phyloP scores from a whole-genome alignment of 1,140 invertebrate species.

The Sycophila sp. region DNA sequence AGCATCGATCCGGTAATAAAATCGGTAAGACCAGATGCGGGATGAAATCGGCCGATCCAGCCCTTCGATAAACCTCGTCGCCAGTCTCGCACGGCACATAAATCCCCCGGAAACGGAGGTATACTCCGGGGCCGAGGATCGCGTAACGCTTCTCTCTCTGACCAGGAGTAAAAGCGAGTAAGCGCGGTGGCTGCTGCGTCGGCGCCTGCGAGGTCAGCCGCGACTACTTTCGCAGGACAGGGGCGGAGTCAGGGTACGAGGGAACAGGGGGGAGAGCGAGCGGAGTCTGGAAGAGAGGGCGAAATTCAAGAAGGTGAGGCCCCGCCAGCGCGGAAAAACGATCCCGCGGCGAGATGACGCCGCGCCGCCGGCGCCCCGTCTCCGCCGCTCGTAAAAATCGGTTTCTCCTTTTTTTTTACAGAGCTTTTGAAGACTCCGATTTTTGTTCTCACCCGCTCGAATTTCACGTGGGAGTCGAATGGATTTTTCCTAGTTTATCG shows the following conservation, averaged over 20 bases:
- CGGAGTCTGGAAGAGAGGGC: not conserved
- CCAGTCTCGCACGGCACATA: no score
- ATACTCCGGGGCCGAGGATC: no score
- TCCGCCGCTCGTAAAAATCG: slow-evolving; percentile 36
- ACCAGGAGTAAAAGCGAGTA: not conserved
- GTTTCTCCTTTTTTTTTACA: slow-evolving; percentile 28
- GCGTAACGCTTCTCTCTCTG: no score
- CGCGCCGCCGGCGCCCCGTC: slow-evolving; percentile 54
- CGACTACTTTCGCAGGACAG: not conserved
- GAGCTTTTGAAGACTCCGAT: not conserved
- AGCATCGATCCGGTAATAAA: no score
- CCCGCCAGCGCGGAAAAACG: slow-evolving; percentile 54
- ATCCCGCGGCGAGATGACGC: slow-evolving; percentile 62
- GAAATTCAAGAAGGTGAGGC: slow-evolving; percentile 41
- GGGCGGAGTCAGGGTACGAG: slow-evolving; percentile 36
- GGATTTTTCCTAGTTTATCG: no score
- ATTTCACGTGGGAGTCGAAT: no score
- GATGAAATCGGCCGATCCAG: no score
- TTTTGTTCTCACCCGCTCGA: slow-evolving; percentile 36
- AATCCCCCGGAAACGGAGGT: no score
- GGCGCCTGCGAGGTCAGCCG: not conserved
- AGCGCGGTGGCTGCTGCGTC: not conserved
- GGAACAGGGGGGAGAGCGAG: slow-evolving; percentile 36
- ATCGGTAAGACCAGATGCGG: no score
- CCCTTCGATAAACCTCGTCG: no score